Percentiles rank a stretch among this genome's conserved stretches.
Conservation (phyloP, 2,797 vertebrate species). For the Siniperca undulata region DNA sequence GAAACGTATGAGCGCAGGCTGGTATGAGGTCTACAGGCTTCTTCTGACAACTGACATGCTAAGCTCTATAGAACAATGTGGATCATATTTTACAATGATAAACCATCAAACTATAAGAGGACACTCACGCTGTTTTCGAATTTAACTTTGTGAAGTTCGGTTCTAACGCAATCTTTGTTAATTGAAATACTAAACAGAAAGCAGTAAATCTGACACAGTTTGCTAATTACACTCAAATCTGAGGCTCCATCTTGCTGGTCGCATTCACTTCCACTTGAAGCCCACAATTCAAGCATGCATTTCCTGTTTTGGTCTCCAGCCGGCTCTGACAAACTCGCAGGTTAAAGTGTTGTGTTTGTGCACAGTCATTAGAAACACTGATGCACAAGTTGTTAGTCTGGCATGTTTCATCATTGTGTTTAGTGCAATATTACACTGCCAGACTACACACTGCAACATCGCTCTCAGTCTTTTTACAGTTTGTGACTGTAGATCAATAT, state of each 20-base stretch:
- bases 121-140: neutral
- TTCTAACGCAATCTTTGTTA: neutral
- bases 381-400: neutral
- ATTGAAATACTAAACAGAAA: neutral
- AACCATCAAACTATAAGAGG: conserved; percentile 16
- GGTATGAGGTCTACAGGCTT: neutral
- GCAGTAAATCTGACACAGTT: neutral
- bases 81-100: conserved; percentile 38
- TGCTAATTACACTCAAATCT: neutral
- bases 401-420: conserved; percentile 1
- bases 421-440: conserved; percentile 7
- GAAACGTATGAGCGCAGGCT: conserved; percentile 8
- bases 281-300: neutral
- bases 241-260: neutral
- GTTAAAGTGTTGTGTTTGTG: neutral
- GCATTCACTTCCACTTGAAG: neutral
- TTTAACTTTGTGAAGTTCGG: neutral
- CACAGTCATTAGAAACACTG: neutral
- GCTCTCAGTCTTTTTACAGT: neutral
- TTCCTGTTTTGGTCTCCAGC: neutral
- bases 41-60: conserved; percentile 26
- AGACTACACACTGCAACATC: neutral
- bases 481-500: conserved; percentile 13
- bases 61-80: conserved; percentile 31
- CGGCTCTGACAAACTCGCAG: neutral